Percentiles rank a stretch among this genome's conserved stretches.
Conservation (phyloP, 2,888 invertebrate species). For the Lymantria dispar region DNA sequence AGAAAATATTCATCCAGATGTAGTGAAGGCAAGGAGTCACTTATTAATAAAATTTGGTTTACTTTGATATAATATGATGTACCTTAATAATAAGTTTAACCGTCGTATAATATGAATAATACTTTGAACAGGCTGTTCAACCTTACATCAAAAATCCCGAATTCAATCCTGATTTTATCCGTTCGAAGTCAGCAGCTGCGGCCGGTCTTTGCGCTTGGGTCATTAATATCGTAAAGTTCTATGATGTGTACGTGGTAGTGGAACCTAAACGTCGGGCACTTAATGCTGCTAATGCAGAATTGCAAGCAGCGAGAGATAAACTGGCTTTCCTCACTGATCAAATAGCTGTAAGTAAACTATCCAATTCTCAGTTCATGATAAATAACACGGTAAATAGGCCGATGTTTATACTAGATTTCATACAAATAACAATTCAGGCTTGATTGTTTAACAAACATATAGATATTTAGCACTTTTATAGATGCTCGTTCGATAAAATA, state of each 20-base stretch:
- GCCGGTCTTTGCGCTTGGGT: conserved; percentile 97
- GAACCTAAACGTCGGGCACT: conserved; percentile 95
- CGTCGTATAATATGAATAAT: background rate
- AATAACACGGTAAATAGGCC: too few species aligned
- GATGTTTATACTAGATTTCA: too few species aligned
- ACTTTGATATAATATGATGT: too few species aligned
- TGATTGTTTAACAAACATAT: too few species aligned
- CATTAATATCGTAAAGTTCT: conserved; percentile 94
- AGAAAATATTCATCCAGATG: conserved; percentile 94
- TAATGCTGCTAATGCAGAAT: conserved; percentile 91
- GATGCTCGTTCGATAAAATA: too few species aligned
- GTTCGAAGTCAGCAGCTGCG: conserved; percentile 94
- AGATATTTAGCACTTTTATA: too few species aligned
- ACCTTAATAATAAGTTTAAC: too few species aligned
- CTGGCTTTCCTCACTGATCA: conserved; percentile 89
- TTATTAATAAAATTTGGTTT: background rate
- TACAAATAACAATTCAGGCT: too few species aligned
- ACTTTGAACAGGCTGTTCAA: conserved; percentile 58
- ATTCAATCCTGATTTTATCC: conserved; percentile 92
- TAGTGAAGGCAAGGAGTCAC: conserved; percentile 86
- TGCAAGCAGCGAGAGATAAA: conserved; percentile 91
- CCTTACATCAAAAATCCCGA: conserved; percentile 87
- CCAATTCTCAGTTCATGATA: too few species aligned
- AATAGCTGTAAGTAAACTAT: conserved; percentile 72
- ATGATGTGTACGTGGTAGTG: conserved; percentile 94